phyloP scores from a whole-genome alignment of 2,113 vertebrate genomes.

The Bostrychus sinensis region DNA sequence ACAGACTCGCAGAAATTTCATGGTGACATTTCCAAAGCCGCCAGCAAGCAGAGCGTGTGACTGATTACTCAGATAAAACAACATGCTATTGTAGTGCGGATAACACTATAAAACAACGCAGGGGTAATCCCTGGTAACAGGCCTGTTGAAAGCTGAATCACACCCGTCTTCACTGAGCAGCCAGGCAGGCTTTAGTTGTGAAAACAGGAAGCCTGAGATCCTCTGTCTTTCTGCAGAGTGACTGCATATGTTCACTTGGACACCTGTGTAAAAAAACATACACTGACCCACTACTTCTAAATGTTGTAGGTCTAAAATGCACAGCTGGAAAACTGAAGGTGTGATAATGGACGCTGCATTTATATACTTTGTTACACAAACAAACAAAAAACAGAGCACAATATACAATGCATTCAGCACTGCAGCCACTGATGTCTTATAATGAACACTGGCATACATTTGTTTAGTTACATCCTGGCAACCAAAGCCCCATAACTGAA shows the following conservation, averaged over 20 bases:
- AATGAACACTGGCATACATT: too few relatives aligned
- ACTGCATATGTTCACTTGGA: slow-evolving; percentile 48
- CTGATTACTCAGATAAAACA: slow-evolving; percentile 61
- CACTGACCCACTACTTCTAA: slow-evolving; percentile 50
- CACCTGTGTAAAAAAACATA: slow-evolving; percentile 32
- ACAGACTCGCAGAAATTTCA: slow-evolving; percentile 71
- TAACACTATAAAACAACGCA: slow-evolving; percentile 52
- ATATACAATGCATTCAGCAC: too few relatives aligned
- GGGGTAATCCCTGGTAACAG: slow-evolving; percentile 69
- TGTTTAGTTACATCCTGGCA: too few relatives aligned
- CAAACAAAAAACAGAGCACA: slow-evolving; percentile 2
- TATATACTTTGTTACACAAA: slow-evolving; percentile 17
- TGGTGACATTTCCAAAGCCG: slow-evolving; percentile 61
- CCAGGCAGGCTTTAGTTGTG: slow-evolving; percentile 13
- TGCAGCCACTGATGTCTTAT: too few relatives aligned
- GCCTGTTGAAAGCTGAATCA: slow-evolving; percentile 69
- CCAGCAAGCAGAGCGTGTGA: slow-evolving; percentile 55
- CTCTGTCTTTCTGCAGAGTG: slow-evolving; percentile 31
- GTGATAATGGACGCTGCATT: slow-evolving; percentile 8
- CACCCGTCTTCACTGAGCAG: slow-evolving; percentile 33
- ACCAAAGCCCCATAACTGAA: too few relatives aligned
- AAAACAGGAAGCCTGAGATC: slow-evolving; percentile 52
- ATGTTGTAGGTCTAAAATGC: slow-evolving; percentile 55
- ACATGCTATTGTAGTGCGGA: slow-evolving; percentile 55
- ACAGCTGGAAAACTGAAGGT: slow-evolving; percentile 46